A percentile compares a stretch with the other conserved stretches of the same genome.
Conservation (phyloP, 2,113 vertebrate genomes). For the Tringa solitaria region DNA sequence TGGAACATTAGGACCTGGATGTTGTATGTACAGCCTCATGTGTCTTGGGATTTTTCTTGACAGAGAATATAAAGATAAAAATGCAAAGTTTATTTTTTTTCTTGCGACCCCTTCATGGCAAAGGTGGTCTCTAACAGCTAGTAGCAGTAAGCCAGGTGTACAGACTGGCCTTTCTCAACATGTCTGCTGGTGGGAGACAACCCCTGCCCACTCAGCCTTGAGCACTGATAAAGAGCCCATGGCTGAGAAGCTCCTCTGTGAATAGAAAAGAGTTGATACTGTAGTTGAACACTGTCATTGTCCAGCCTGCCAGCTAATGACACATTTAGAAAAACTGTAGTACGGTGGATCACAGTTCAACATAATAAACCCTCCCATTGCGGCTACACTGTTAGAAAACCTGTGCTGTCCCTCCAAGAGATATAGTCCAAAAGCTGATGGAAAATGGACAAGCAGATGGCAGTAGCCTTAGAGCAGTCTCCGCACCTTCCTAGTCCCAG, state of each 20-base stretch:
- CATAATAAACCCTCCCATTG: not conserved
- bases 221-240: not conserved
- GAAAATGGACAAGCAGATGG: not conserved
- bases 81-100: not conserved
- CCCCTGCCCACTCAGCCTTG: not conserved
- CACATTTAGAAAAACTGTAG: not conserved
- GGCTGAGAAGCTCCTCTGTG: not conserved
- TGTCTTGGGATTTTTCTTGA: not conserved
- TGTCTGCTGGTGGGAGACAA: not conserved
- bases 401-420: not conserved
- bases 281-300: not conserved
- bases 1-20: constrained; percentile 71
- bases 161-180: not conserved
- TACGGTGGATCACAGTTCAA: not conserved
- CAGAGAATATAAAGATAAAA: not conserved
- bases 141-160: not conserved
- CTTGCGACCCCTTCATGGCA: not conserved
- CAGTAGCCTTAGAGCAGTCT: not conserved
- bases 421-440: not conserved
- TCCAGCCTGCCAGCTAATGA: not conserved
- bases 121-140: not conserved
- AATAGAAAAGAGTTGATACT: not conserved
- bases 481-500: not conserved
- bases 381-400: not conserved
- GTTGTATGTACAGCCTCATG: constrained; percentile 59